Evolutionary conservation across 2,113 vertebrate genomes (phyloP).

Genomic region (Pygoscelis antarcticus): DNA sequence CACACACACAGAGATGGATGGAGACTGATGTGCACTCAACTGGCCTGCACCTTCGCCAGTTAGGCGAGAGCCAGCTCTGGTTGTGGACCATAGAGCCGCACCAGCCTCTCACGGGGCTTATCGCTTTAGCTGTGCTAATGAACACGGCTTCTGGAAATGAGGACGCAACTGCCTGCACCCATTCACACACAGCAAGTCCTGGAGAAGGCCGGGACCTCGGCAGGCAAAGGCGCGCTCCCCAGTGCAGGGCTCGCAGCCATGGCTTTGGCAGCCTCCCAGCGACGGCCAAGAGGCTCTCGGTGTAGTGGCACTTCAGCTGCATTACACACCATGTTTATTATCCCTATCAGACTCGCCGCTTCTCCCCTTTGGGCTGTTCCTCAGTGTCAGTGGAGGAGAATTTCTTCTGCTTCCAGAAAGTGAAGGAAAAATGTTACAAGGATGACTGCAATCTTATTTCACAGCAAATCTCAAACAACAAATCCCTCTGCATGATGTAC

Average conservation of each 20-base stretch:
- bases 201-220: rapidly evolving
- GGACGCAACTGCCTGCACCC: rapidly evolving
- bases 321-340: background rate
- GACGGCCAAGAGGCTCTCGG: background rate
- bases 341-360: background rate
- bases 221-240: rapidly evolving
- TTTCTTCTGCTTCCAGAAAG: background rate
- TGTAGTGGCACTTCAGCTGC: background rate
- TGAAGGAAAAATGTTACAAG: background rate
- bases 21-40: background rate
- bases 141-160: background rate
- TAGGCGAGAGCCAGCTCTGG: background rate
- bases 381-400: background rate
- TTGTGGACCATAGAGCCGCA: too few species aligned
- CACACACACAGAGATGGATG: background rate
- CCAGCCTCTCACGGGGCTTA: background rate
- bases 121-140: background rate
- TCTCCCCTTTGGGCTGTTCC: background rate
- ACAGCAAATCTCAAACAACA: background rate
- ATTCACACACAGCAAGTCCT: rapidly evolving
- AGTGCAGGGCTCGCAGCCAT: background rate
- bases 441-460: background rate
- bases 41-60: background rate
- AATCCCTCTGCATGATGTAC: background rate
- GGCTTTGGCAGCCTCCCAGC: background rate